Evolutionary conservation across 1,140 invertebrate genomes (phyloP), one percentile per base, ranked within the genome.

Genomic region (Monochamus saltuarius): DNA sequence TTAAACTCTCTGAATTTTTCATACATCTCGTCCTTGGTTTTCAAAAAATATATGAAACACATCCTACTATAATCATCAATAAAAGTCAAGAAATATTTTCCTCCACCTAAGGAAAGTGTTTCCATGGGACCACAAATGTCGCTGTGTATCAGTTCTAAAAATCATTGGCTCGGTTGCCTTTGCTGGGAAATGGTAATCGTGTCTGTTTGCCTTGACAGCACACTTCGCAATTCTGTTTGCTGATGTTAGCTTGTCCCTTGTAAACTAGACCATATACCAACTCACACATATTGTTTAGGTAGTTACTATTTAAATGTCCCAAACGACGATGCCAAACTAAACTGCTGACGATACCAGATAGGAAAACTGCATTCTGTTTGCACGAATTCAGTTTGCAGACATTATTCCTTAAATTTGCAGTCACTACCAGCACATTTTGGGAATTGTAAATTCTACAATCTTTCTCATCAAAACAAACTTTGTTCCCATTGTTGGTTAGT

Each of bases 11-110:
- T 71, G 47, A 76, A 71, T 56, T 62, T 62, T 59, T 60, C 37
- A 49, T 34, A 58, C 3, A 51, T 56, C 51, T 73, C 67, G 38
- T 42, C 56, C 52, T 73, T 74, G 17, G 29, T 34, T 45, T 74
- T 71, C 11, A 76, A 13, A 53, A 78, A 76, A 60, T 73, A 79
- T 14, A 79, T 63, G 59, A 73, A 73, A 11, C 64, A 61, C 56
- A 66, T 75, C 61, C 68, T 61, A 36, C 65, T 70, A 45, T 49
- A 75, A 57, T 80, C 76, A 71, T 80, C 74, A 46, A 76, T 74
- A 54, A 80, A 74, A 4, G 75, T 72, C 11, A 79, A 56, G 59
- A 78, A 75, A 63, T 78, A 80, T 43, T 53, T 56, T 10, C 38
- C 37, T 14, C 54, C 58, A 22, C 62, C 49, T 19, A 51, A 11